phyloP scores from a whole-genome alignment of 2,113 vertebrate species.

The Clarias gariepinus region DNA sequence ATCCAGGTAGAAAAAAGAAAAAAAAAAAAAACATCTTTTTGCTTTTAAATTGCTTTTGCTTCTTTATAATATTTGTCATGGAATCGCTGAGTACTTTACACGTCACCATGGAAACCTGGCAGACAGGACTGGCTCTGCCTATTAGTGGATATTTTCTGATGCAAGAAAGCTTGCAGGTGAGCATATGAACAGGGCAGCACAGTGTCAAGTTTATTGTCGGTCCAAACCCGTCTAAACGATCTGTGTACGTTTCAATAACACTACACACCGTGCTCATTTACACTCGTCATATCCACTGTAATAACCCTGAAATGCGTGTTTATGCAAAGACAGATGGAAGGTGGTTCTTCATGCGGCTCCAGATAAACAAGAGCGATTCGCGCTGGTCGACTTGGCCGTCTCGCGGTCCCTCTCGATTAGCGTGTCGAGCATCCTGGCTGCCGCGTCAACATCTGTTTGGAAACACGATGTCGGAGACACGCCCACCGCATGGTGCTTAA shows the following conservation, averaged over 20 bases:
- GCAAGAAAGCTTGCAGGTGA: background rate
- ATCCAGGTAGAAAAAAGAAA: background rate
- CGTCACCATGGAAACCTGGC: background rate
- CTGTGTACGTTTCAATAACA: background rate
- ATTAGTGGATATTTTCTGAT: background rate
- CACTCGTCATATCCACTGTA: background rate
- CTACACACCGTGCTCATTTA: background rate
- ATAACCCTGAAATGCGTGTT: background rate
- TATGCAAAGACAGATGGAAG: background rate
- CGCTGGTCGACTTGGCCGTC: slow-evolving; percentile 7
- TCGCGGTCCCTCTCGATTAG: background rate
- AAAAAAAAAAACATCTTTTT: background rate
- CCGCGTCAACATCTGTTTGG: slow-evolving; percentile 1
- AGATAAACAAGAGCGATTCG: background rate
- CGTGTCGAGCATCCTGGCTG: background rate
- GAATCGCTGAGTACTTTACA: background rate
- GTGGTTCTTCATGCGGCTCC: background rate
- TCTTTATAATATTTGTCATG: background rate
- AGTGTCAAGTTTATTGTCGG: background rate
- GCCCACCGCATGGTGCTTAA: background rate
- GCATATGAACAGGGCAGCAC: background rate
- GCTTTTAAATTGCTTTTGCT: background rate
- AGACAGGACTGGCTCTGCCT: background rate
- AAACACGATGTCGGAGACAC: slow-evolving; percentile 4
- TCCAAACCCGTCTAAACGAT: background rate